These are phyloP conservation scores for Clupea harengus DNA, from an alignment of 2,113 vertebrate species.

Conservation along the genomic window DNA sequence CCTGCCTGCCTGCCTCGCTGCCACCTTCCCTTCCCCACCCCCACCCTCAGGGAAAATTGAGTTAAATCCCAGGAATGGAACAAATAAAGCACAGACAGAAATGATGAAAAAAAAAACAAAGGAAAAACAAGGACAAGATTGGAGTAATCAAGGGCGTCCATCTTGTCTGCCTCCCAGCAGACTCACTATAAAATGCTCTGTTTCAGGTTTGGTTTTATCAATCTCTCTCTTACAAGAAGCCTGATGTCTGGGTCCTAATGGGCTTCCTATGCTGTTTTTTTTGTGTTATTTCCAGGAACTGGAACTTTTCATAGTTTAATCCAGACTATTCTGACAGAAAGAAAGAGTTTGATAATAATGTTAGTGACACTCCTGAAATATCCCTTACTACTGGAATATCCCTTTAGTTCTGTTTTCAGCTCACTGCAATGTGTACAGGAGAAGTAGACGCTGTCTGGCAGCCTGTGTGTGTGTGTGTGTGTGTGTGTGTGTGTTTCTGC, in stretches of 20 bases:
- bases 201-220: neutral
- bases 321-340: neutral
- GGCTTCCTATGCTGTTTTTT: neutral
- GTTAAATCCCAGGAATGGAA: neutral
- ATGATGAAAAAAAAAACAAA: neutral
- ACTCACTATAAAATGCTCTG: neutral
- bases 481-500: neutral
- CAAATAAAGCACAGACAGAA: conserved; percentile 3
- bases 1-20: neutral
- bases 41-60: neutral
- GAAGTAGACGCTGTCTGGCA: neutral
- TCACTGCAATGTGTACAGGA: neutral
- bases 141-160: neutral
- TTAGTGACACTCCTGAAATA: neutral
- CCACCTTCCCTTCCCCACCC: neutral
- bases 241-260: neutral
- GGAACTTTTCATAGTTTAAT: neutral
- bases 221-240: neutral
- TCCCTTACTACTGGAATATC: too few relatives aligned
- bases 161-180: neutral
- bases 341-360: too few relatives aligned
- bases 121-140: conserved; percentile 9
- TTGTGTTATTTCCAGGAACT: neutral
- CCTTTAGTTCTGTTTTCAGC: neutral
- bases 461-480: neutral